A percentile compares a stretch with the other conserved stretches of the same genome.
Conservation (phyloP, 2,888 invertebrate species). For the Biston betularia region DNA sequence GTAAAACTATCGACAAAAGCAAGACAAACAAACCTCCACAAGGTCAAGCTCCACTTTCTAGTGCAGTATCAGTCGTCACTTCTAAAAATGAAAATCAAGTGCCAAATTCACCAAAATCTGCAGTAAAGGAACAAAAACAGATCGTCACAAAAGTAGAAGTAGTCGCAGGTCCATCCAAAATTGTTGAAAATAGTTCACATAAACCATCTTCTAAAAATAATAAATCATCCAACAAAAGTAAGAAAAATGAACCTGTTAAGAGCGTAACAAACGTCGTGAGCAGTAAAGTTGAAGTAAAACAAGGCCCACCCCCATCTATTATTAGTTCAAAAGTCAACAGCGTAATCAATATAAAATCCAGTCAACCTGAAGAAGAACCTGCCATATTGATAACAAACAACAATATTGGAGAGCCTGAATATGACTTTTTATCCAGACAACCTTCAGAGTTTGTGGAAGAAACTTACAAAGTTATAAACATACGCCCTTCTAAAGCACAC, state of each 20-base stretch:
- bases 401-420: slow-evolving; percentile 92
- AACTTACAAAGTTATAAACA: slow-evolving; percentile 93
- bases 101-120: slow-evolving; percentile 76
- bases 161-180: slow-evolving; percentile 82
- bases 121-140: slow-evolving; percentile 77
- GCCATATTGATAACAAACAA: slow-evolving; percentile 88
- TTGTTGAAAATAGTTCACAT: slow-evolving; percentile 68
- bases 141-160: slow-evolving; percentile 85
- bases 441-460: slow-evolving; percentile 94
- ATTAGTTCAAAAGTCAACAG: slow-evolving; percentile 82
- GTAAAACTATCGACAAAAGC: slow-evolving; percentile 73
- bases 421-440: slow-evolving; percentile 93
- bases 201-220: slow-evolving; percentile 66
- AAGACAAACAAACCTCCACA: slow-evolving; percentile 74
- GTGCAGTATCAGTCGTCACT: slow-evolving; percentile 73
- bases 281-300: slow-evolving; percentile 82
- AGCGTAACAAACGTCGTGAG: slow-evolving; percentile 75
- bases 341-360: slow-evolving; percentile 84
- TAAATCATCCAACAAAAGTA: slow-evolving; percentile 66
- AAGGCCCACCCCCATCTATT: slow-evolving; percentile 67
- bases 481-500: slow-evolving; percentile 88
- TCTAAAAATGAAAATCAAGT: slow-evolving; percentile 81
- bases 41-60: slow-evolving; percentile 69
- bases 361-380: slow-evolving; percentile 81
- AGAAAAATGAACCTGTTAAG: slow-evolving; percentile 68